These are phyloP conservation scores for Spondyliosoma cantharus DNA, from an alignment of 2,797 vertebrate genomes.

Conservation along the genomic window DNA sequence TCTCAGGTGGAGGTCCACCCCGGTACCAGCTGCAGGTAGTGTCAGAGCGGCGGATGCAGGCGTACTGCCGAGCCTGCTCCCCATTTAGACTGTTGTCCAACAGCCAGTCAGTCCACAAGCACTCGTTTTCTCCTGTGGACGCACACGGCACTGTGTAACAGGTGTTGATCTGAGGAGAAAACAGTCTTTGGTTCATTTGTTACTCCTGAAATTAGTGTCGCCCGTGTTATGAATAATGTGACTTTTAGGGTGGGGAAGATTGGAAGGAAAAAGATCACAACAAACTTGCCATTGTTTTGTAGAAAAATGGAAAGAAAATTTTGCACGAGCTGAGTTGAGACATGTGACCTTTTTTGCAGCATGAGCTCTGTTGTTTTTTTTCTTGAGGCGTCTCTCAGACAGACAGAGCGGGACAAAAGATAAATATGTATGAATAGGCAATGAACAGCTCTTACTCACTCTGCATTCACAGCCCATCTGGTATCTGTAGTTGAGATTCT, in stretches of 20 bases:
- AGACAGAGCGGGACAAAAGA: conserved; percentile 20
- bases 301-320: neutral
- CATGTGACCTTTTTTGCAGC: neutral
- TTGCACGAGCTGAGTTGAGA: neutral
- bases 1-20: conserved; percentile 86
- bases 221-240: neutral
- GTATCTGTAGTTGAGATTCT: conserved; percentile 93
- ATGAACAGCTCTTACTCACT: conserved; percentile 82
- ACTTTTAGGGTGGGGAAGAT: neutral
- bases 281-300: neutral
- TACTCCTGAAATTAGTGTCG: conserved; percentile 1
- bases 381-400: neutral
- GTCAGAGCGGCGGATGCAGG: conserved; percentile 90
- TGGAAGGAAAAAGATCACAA: neutral
- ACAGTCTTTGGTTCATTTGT: conserved; percentile 13
- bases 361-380: conserved; percentile 17
- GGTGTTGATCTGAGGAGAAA: conserved; percentile 87
- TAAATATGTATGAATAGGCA: conserved; percentile 29
- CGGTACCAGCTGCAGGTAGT: conserved; percentile 93
- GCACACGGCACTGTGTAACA: conserved; percentile 89
- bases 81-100: conserved; percentile 87
- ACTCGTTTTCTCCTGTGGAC: conserved; percentile 87
- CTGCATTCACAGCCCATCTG: conserved; percentile 94
- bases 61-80: conserved; percentile 90
- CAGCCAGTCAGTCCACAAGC: conserved; percentile 94